Evolutionary conservation across 2,113 vertebrate genomes (phyloP).

Genomic region (Microtus richardsoni): DNA sequence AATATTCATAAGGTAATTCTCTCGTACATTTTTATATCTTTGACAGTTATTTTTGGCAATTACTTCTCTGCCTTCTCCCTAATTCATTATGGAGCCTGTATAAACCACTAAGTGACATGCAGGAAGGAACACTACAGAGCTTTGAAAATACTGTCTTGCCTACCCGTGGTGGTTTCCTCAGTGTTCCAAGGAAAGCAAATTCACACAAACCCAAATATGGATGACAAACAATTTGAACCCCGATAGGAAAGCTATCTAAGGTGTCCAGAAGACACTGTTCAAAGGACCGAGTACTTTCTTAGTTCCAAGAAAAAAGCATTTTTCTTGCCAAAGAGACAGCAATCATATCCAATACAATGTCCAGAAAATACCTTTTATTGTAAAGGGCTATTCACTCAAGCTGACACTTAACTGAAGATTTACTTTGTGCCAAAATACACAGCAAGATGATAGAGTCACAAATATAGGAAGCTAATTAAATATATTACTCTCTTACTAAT

Average conservation of each 20-base stretch:
- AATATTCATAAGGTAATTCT: conserved; percentile 39
- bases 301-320: no score
- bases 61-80: conserved; percentile 7
- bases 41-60: conserved; percentile 58
- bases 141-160: neutral
- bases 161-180: neutral
- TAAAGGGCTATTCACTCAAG: neutral
- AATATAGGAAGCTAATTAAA: neutral
- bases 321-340: neutral
- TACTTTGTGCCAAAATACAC: neutral
- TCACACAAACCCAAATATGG: neutral
- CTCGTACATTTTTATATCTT: neutral
- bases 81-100: conserved; percentile 60
- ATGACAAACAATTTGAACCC: neutral
- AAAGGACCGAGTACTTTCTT: neutral
- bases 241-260: neutral
- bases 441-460: neutral
- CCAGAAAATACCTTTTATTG: conserved; percentile 19
- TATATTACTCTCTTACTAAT: neutral
- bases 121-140: neutral
- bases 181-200: neutral
- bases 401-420: neutral
- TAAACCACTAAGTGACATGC: conserved; percentile 30
- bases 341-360: conserved; percentile 10
- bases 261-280: neutral